Conservation (phyloP, 2,113 vertebrate genomes). For the Odontophorus gujanensis region DNA sequence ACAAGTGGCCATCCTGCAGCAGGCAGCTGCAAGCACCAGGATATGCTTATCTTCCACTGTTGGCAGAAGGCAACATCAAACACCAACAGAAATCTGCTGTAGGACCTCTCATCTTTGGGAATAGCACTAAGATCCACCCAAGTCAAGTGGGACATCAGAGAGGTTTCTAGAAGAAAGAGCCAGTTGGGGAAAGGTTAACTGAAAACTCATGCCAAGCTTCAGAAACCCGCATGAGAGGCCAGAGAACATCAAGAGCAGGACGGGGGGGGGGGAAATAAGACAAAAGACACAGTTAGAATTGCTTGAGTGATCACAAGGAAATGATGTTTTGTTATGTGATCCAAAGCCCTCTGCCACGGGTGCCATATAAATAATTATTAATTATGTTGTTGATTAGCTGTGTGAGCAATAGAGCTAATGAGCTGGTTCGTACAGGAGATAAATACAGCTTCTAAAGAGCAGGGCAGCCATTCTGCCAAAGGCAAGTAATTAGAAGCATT, state of each 20-base stretch:
- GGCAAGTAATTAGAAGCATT: constrained; percentile 66
- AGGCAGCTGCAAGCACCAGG: not conserved
- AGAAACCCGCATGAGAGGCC: not conserved
- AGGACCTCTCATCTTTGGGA: fast-evolving
- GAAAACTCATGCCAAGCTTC: not conserved
- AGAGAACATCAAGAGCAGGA: not conserved
- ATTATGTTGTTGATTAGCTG: constrained; percentile 68
- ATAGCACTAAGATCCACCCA: not conserved
- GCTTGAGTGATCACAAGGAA: constrained; percentile 31
- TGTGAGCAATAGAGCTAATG: constrained; percentile 66
- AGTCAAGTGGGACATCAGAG: not conserved
- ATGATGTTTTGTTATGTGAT: constrained; percentile 28
- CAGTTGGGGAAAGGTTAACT: not conserved
- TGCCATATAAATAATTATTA: constrained; percentile 70
- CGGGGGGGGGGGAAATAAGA: not conserved
- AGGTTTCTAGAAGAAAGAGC: not conserved
- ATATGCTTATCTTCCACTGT: not conserved
- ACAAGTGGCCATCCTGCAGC: not conserved
- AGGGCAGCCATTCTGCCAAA: constrained; percentile 58
- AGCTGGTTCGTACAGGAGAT: constrained; percentile 56
- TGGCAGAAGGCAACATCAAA: not conserved
- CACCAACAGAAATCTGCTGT: not conserved
- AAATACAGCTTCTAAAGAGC: constrained; percentile 63
- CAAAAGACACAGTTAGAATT: not conserved
- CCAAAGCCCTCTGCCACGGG: constrained; percentile 29